These are phyloP conservation scores for Gallinago solitaria DNA, from an alignment of 2,797 vertebrate species.

Conservation along the genomic window DNA sequence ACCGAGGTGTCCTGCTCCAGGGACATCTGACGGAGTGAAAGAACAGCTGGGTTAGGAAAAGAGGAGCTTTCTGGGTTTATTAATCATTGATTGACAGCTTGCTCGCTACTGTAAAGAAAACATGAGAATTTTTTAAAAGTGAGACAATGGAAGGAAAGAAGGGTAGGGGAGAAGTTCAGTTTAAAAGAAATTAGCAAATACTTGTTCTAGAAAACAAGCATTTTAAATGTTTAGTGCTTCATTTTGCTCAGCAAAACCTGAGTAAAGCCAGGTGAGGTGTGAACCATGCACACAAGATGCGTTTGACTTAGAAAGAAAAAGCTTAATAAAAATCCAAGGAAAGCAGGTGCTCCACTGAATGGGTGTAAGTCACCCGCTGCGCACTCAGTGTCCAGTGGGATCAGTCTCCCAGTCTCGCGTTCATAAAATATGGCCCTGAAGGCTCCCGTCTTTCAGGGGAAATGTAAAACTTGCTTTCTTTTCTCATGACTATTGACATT, in stretches of 20 bases:
- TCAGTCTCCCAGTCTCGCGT: not conserved
- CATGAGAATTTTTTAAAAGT: not conserved
- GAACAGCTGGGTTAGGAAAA: not conserved
- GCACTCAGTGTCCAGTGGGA: not conserved
- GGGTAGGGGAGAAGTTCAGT: not conserved
- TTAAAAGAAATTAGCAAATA: not conserved
- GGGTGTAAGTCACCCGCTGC: not conserved
- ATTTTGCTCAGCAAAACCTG: not conserved
- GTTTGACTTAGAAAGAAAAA: not conserved
- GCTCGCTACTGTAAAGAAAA: not conserved
- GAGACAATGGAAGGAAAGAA: not conserved
- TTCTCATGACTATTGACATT: not conserved
- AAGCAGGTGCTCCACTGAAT: not conserved
- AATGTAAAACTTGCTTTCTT: slow-evolving; percentile 39
- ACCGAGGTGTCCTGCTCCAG: not conserved
- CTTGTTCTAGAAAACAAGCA: not conserved
- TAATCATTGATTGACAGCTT: not conserved
- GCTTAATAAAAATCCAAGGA: not conserved
- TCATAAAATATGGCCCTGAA: slow-evolving; percentile 3
- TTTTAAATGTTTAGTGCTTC: not conserved
- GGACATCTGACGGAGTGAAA: not conserved
- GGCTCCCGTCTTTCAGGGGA: slow-evolving; percentile 25
- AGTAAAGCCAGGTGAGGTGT: not conserved
- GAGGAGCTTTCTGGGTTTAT: not conserved
- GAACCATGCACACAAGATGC: not conserved